Percentiles rank a stretch among this genome's conserved stretches.
These are phyloP conservation scores for Geodia barretti DNA, from an alignment of 37 sponge, comb jelly and placozoan genomes.

Conservation along the genomic window DNA sequence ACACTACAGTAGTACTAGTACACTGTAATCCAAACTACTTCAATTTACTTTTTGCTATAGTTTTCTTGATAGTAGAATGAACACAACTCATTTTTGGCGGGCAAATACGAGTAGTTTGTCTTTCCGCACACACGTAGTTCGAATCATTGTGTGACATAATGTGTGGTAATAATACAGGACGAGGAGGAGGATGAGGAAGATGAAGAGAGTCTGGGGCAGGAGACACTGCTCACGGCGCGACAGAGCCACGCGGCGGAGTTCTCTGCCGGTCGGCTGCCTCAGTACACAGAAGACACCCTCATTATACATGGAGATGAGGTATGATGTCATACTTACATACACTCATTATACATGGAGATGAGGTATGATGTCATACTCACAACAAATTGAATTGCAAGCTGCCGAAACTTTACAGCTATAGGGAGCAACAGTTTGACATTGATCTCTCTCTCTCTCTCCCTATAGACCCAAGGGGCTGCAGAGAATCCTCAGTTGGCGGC, in stretches of 20 bases:
- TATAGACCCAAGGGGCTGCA: neutral
- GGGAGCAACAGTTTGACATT: too few species aligned
- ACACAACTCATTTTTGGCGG: too few species aligned
- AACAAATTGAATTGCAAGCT: neutral
- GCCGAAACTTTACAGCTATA: too few species aligned
- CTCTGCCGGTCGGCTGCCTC: conserved; percentile 1
- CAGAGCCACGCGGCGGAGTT: conserved; percentile 34
- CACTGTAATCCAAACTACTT: too few species aligned
- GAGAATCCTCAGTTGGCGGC: conserved; percentile 29
- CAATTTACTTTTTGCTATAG: too few species aligned
- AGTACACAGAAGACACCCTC: conserved; percentile 44
- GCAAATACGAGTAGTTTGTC: too few species aligned
- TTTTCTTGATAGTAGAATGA: too few species aligned
- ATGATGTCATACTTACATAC: conserved; percentile 10
- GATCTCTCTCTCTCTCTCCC: neutral
- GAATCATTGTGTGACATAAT: neutral
- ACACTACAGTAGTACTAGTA: too few species aligned
- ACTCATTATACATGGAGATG: conserved; percentile 42
- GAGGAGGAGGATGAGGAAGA: conserved; percentile 73
- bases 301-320: conserved; percentile 34
- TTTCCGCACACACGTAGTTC: too few species aligned
- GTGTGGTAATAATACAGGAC: conserved; percentile 18
- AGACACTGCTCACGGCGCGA: conserved; percentile 46
- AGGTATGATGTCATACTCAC: neutral
- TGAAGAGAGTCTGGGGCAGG: conserved; percentile 53